phyloP scores from a whole-genome alignment of 1,140 invertebrate species.

The Heliconius congener region DNA sequence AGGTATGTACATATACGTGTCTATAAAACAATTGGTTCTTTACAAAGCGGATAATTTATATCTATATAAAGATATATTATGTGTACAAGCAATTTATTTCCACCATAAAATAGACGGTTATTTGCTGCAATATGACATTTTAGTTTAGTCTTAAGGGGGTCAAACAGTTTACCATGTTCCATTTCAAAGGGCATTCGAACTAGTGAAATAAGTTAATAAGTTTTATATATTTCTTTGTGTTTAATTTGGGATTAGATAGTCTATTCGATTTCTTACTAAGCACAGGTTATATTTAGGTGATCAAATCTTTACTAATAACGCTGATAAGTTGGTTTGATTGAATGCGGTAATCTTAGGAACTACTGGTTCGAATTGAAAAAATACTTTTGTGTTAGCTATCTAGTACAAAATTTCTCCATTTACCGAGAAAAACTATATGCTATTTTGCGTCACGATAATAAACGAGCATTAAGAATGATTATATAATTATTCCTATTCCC shows the following conservation, averaged over 20 bases:
- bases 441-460: too few relatives aligned
- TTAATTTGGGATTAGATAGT: not conserved
- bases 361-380: too few relatives aligned
- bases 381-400: too few relatives aligned
- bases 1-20: not conserved
- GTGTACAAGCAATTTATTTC: not conserved
- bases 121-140: conserved; percentile 13
- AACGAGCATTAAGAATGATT: too few relatives aligned
- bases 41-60: not conserved
- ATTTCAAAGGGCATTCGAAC: not conserved
- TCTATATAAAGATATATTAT: not conserved
- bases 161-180: not conserved
- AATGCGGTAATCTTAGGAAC: too few relatives aligned
- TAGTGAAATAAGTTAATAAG: not conserved
- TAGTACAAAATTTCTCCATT: too few relatives aligned
- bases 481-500: too few relatives aligned
- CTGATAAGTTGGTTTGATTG: too few relatives aligned
- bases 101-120: conserved; percentile 7
- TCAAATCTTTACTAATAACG: too few relatives aligned
- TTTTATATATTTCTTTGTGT: not conserved
- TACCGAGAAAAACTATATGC: too few relatives aligned
- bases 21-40: not conserved
- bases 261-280: too few relatives aligned
- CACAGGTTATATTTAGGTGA: too few relatives aligned
- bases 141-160: conserved; percentile 9